Evolutionary conservation across 1,140 invertebrate genomes (phyloP).

Genomic region (Caenorhabditis latens): DNA sequence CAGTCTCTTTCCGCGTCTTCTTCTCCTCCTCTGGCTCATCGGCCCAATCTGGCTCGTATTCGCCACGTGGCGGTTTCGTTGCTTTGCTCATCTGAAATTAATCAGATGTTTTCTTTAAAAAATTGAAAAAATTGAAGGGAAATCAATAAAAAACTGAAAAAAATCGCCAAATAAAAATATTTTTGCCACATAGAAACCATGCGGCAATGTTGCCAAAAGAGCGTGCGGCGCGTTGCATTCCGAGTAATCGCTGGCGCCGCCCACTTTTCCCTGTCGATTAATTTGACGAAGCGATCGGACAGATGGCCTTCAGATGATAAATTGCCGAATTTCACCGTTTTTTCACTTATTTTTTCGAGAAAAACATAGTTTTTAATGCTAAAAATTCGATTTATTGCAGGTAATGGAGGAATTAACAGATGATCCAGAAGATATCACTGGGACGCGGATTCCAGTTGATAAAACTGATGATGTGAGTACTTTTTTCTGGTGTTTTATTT

Average conservation of each 20-base stretch:
- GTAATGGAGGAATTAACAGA: neutral
- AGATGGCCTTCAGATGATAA: too few species aligned
- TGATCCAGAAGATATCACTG: neutral
- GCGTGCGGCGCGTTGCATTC: neutral
- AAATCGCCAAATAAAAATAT: neutral
- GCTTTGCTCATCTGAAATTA: conserved; percentile 40
- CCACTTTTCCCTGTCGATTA: conserved; percentile 1
- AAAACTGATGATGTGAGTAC: too few species aligned
- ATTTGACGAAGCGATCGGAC: neutral
- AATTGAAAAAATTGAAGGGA: neutral
- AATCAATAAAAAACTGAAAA: neutral
- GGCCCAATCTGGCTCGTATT: conserved; percentile 59
- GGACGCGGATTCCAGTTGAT: too few species aligned
- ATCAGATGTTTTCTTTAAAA: too few species aligned
- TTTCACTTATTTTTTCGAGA: too few species aligned
- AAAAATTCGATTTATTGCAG: neutral
- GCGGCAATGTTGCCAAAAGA: neutral
- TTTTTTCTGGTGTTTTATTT: too few species aligned
- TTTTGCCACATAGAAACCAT: neutral
- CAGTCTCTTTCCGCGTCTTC: conserved; percentile 47
- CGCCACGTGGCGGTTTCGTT: conserved; percentile 11
- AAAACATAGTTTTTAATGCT: too few species aligned
- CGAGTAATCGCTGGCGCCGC: neutral
- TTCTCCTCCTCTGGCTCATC: conserved; percentile 56
- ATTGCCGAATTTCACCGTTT: too few species aligned